These are phyloP conservation scores for Coracopsis vasa DNA, from an alignment of 2,113 vertebrate genomes.

Conservation along the genomic window DNA sequence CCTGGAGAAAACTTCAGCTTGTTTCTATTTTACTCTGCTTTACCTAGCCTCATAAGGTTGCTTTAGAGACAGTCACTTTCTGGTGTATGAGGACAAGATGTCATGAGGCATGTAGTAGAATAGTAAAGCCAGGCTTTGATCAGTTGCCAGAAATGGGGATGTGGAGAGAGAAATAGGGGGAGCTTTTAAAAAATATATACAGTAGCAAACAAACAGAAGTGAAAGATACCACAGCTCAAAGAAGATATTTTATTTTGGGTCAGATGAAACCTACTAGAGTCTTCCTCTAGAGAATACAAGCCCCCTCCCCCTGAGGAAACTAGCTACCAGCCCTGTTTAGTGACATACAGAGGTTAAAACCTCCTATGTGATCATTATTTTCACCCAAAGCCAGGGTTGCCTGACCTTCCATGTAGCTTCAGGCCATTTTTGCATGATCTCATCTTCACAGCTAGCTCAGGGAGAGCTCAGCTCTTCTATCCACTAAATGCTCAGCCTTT, in stretches of 20 bases:
- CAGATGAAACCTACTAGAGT: neutral
- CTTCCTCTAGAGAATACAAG: neutral
- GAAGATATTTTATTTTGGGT: neutral
- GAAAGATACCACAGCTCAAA: neutral
- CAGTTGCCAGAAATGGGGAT: neutral
- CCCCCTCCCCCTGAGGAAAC: neutral
- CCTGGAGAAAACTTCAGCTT: slow-evolving; percentile 5
- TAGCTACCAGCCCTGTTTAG: neutral
- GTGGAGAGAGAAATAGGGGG: neutral
- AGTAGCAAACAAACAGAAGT: neutral
- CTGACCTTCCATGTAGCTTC: neutral
- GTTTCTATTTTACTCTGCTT: neutral
- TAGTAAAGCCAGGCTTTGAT: slow-evolving; percentile 1
- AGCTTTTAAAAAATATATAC: neutral
- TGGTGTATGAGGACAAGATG: neutral
- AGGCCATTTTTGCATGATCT: neutral
- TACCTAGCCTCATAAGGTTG: neutral
- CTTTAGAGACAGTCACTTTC: neutral
- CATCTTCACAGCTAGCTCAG: neutral
- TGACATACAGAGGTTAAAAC: neutral
- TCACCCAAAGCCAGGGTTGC: neutral
- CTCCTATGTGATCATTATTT: neutral
- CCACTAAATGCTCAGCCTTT: neutral
- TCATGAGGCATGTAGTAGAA: neutral
- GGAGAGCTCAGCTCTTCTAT: neutral